Conservation (phyloP, 2,888 invertebrate genomes). For the Drosophila cracens region DNA sequence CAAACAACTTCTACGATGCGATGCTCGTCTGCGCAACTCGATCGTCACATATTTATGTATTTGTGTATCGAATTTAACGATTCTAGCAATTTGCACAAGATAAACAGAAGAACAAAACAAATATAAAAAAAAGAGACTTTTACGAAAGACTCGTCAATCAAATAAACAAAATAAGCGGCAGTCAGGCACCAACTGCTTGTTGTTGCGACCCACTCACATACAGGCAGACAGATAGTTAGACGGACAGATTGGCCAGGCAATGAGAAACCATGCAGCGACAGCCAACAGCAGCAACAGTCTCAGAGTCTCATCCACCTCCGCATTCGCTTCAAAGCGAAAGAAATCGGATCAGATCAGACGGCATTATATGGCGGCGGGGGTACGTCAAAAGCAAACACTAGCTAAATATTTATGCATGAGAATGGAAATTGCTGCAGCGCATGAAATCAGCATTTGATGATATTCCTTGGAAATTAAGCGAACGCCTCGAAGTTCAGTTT, state of each 20-base stretch:
- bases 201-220: slow-evolving; percentile 45
- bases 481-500: slow-evolving; percentile 7
- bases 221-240: slow-evolving; percentile 9
- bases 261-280: slow-evolving; percentile 18
- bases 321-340: slow-evolving; percentile 28
- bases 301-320: slow-evolving; percentile 9
- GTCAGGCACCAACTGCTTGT: slow-evolving; percentile 19
- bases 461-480: slow-evolving; percentile 52
- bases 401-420: slow-evolving; percentile 75
- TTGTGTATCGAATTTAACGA: slow-evolving; percentile 48
- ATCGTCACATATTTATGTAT: slow-evolving; percentile 22
- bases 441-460: slow-evolving; percentile 54
- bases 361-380: slow-evolving; percentile 18
- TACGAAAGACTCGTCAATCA: slow-evolving; percentile 50
- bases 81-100: slow-evolving; percentile 53
- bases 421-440: slow-evolving; percentile 58
- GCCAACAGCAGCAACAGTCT: neutral
- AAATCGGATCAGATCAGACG: slow-evolving; percentile 52
- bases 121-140: slow-evolving; percentile 28
- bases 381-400: slow-evolving; percentile 37
- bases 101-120: slow-evolving; percentile 46
- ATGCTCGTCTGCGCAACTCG: slow-evolving; percentile 41
- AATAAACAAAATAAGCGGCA: slow-evolving; percentile 52
- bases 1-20: slow-evolving; percentile 15
- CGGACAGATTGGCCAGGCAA: slow-evolving; percentile 14